Evolutionary conservation across 2,888 invertebrate species (phyloP).

Genomic region (Corbicula japonica): DNA sequence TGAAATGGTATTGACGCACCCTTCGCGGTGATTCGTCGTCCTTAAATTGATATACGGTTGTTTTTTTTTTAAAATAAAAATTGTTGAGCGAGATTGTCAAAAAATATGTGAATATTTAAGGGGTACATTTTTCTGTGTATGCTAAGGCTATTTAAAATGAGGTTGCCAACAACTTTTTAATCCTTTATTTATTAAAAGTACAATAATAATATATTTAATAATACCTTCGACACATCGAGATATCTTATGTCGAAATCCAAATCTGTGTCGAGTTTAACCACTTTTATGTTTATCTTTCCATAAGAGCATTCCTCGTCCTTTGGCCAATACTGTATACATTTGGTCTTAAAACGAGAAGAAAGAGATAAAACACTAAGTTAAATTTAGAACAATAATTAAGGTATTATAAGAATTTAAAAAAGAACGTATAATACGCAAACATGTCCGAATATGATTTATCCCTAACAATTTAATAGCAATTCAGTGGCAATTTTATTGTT

Average conservation of each 20-base stretch:
- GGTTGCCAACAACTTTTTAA: too few relatives aligned
- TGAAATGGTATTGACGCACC: slow-evolving; percentile 41
- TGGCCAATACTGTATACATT: slow-evolving; percentile 26
- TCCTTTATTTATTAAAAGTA: too few relatives aligned
- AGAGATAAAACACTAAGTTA: too few relatives aligned
- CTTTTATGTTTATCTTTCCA: neutral
- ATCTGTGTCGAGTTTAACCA: neutral
- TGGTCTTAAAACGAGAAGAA: slow-evolving; percentile 11
- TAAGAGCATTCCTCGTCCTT: neutral
- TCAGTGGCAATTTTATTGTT: too few relatives aligned
- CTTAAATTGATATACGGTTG: too few relatives aligned
- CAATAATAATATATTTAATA: neutral
- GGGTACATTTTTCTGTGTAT: neutral
- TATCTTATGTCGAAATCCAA: slow-evolving; percentile 12
- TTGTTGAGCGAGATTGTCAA: too few relatives aligned
- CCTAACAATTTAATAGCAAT: too few relatives aligned
- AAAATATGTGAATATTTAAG: neutral
- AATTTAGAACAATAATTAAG: too few relatives aligned
- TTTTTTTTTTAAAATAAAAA: too few relatives aligned
- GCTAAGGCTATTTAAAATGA: neutral
- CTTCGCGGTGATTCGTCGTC: slow-evolving; percentile 7
- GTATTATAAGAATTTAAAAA: too few relatives aligned
- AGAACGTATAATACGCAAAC: too few relatives aligned
- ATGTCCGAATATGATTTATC: too few relatives aligned
- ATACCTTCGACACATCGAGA: neutral